These are phyloP conservation scores for Agrochola lota DNA, from an alignment of 2,888 invertebrate species.

Conservation along the genomic window DNA sequence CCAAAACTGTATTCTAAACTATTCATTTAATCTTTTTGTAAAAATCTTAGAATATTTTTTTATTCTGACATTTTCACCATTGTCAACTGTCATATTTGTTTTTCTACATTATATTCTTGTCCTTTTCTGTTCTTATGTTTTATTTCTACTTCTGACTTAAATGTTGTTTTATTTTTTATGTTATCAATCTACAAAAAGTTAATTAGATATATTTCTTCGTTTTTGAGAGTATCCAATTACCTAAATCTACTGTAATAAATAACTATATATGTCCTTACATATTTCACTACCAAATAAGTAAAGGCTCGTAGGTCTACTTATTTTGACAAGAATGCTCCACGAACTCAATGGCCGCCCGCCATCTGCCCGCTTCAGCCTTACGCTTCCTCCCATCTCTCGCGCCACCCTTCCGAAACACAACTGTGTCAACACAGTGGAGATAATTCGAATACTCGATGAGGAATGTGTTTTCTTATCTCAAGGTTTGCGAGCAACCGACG, in stretches of 20 bases:
- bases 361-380: neutral
- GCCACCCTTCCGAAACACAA: conserved; percentile 75
- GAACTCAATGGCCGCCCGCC: neutral
- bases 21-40: too few relatives aligned
- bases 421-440: conserved; percentile 87
- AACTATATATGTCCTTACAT: neutral
- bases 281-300: neutral
- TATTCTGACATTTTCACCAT: too few relatives aligned
- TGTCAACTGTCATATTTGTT: too few relatives aligned
- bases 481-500: conserved; percentile 79
- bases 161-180: too few relatives aligned
- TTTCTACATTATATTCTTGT: too few relatives aligned
- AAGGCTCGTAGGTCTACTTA: too few relatives aligned
- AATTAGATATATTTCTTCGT: neutral
- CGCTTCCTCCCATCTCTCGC: conserved; percentile 62
- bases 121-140: too few relatives aligned
- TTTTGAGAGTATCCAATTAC: neutral
- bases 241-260: neutral
- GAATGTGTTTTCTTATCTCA: conserved; percentile 88
- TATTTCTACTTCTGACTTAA: too few relatives aligned
- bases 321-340: neutral
- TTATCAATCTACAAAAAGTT: neutral
- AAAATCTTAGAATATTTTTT: too few relatives aligned
- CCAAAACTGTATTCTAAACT: too few relatives aligned
- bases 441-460: conserved; percentile 87